Evolutionary conservation across 92 coral and sea anemone genomes (phyloP), one percentile per base, ranked within the genome.

Genomic region (Zoanthus sansibaricus): DNA sequence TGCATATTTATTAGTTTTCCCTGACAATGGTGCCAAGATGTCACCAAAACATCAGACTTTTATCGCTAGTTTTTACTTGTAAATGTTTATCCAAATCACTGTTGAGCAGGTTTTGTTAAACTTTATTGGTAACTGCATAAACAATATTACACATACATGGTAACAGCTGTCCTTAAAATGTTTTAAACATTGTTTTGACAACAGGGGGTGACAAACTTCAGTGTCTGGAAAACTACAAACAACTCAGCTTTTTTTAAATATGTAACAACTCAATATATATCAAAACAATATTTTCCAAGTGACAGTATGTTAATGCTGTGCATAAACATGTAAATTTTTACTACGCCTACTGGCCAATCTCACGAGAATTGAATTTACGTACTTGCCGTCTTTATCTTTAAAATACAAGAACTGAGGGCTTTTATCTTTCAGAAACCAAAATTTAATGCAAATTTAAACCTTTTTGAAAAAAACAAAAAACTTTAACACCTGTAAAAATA

Each of bases 151-250:
- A 37, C 42, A 37, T n/a, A 62, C 69, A 62, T 62, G 5, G 69
- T 62, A 62, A 62, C 69, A 5, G n/a, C n/a, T 58, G 11, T 54
- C 9, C 6, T 12, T 14, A 17, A 62, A 62, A 20, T 62, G 69
- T 62, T 62, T 62, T n/a, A 37, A 11, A 42, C 47, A 58, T 78
- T 9, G 13, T 18, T 3, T 15, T 33, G 58, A 17, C 72, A 4
- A 21, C 56, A 79, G 84, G 84, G 73, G 84, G 84, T 69, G 74
- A 7, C 8, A 56, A 32, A 46, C 18, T 79, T 61, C 16, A 42
- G 62, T 33, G 51, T 62, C 25, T 8, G 13, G n/a, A 1, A 21
- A 20, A 79, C 11, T 59, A 45, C 62, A 79, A 54, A 42, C 9
- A 9, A 17, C 84, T 9, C 18, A 45, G 55, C 42, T 21, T 79